Percentiles rank a stretch among this genome's conserved stretches.
phyloP scores from a whole-genome alignment of 2,113 vertebrate genomes.

The Elaphurus davidianus region DNA sequence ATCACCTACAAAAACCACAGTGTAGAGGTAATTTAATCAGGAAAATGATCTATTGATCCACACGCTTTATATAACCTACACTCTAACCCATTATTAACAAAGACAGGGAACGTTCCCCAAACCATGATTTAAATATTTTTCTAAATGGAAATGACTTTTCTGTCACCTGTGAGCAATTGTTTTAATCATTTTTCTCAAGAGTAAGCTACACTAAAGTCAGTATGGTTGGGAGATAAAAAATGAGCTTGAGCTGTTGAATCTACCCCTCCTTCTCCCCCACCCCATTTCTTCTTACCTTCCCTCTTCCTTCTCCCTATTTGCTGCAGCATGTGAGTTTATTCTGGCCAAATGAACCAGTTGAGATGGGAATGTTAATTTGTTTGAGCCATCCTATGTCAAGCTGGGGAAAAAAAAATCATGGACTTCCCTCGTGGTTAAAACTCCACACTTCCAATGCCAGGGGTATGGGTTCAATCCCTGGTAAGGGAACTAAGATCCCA shows the following conservation, averaged over 20 bases:
- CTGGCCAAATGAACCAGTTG: background rate
- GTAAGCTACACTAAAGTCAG: background rate
- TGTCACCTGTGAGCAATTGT: constrained; percentile 60
- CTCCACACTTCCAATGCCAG: background rate
- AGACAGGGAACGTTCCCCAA: constrained; percentile 27
- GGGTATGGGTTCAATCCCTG: background rate
- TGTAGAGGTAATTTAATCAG: constrained; percentile 18
- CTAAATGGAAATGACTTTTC: constrained; percentile 62
- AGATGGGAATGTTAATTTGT: background rate
- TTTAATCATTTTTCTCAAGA: constrained; percentile 53
- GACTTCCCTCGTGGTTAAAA: background rate
- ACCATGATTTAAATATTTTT: constrained; percentile 57
- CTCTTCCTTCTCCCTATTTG: background rate
- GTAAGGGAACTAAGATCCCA: background rate
- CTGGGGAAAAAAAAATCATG: background rate
- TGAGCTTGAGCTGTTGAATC: background rate
- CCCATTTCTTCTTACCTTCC: background rate
- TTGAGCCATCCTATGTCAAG: background rate
- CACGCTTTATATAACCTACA: background rate
- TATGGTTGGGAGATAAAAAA: background rate
- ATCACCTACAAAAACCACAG: background rate
- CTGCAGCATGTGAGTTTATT: constrained; percentile 19
- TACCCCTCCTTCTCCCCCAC: background rate
- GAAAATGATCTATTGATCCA: constrained; percentile 41
- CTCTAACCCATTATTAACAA: constrained; percentile 33